A percentile compares a stretch with the other conserved stretches of the same genome.
phyloP scores from a whole-genome alignment of 2,888 invertebrate genomes.

The Iselma pallidipennis region DNA sequence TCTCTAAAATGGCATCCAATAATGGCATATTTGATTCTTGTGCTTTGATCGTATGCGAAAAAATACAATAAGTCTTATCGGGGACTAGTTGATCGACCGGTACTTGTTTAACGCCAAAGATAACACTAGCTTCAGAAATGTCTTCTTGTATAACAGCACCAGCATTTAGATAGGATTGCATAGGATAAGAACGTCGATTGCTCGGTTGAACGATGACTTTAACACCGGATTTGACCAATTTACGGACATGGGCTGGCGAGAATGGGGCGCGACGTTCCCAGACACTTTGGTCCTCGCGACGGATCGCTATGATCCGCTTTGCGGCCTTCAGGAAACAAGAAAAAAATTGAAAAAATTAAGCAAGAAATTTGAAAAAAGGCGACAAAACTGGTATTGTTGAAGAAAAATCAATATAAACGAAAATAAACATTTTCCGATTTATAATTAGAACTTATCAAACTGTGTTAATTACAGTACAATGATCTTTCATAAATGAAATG shows the following conservation, averaged over 20 bases:
- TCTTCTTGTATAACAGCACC: conserved; percentile 96
- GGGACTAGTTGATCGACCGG: conserved; percentile 92
- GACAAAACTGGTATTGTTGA: neutral
- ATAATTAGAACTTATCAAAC: no score
- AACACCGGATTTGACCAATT: conserved; percentile 83
- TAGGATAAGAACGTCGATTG: conserved; percentile 95
- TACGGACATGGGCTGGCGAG: conserved; percentile 87
- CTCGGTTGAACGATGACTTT: conserved; percentile 98
- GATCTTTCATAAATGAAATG: neutral
- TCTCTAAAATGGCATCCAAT: conserved; percentile 92
- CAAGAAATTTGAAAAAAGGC: no score
- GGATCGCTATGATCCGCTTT: conserved; percentile 76
- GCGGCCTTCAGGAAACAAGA: conserved; percentile 28
- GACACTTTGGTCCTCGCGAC: conserved; percentile 91
- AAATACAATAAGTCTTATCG: conserved; percentile 97
- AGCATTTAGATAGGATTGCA: conserved; percentile 91
- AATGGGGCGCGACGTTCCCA: conserved; percentile 97
- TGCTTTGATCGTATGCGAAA: conserved; percentile 99
- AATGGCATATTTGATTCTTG: conserved; percentile 98
- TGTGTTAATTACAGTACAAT: no score
- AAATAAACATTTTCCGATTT: no score
- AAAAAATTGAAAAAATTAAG: no score
- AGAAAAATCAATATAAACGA: no score
- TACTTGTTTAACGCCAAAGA: conserved; percentile 97
- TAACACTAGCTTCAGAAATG: conserved; percentile 92